A percentile compares a stretch with the other conserved stretches of the same genome.
phyloP scores from a whole-genome alignment of 2,888 invertebrate genomes.

The Tiliacea aurago region DNA sequence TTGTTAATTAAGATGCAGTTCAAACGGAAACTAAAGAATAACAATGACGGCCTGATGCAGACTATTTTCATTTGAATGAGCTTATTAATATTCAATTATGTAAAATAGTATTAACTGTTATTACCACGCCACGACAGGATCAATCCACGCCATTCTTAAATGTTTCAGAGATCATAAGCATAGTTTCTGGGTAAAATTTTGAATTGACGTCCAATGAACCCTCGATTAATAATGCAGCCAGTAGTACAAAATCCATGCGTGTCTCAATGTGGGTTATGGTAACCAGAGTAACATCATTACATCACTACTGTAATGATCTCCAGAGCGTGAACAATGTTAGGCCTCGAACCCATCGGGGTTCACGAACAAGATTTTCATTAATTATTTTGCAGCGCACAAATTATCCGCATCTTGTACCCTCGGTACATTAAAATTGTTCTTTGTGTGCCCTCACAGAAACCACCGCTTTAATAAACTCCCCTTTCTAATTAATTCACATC shows the following conservation, averaged over 20 bases:
- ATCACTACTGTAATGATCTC: constrained; percentile 53
- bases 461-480: constrained; percentile 36
- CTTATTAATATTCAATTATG: background rate
- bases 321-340: constrained; percentile 53
- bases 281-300: constrained; percentile 60
- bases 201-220: constrained; percentile 30
- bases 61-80: background rate
- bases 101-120: background rate
- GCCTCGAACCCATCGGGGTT: constrained; percentile 44
- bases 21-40: background rate
- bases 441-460: constrained; percentile 46
- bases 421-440: constrained; percentile 42
- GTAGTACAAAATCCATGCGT: constrained; percentile 36
- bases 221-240: constrained; percentile 59
- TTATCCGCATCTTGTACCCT: constrained; percentile 56
- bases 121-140: background rate
- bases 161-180: background rate
- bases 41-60: background rate
- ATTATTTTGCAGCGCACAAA: constrained; percentile 65
- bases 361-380: constrained; percentile 58
- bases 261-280: constrained; percentile 56
- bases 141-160: background rate
- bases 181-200: constrained; percentile 9
- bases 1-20: background rate
- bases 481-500: constrained; percentile 48